These are phyloP conservation scores for Drosophila sucinea DNA, from an alignment of 1,140 invertebrate species.

Conservation along the genomic window DNA sequence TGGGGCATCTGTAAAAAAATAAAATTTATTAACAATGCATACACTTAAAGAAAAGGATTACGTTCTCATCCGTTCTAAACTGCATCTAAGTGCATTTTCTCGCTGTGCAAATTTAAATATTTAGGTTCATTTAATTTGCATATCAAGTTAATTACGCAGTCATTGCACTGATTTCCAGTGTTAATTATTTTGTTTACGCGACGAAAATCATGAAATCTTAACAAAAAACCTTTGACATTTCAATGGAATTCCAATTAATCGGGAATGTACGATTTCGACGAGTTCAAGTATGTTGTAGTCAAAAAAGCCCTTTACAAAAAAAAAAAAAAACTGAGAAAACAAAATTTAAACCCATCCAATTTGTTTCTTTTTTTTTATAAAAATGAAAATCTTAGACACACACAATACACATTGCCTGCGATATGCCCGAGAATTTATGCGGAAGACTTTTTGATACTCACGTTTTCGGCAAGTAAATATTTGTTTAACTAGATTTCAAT, in stretches of 20 bases:
- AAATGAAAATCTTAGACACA: not conserved
- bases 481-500: constrained; percentile 56
- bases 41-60: constrained; percentile 2
- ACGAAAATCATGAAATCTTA: not conserved
- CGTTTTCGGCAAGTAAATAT: constrained; percentile 34
- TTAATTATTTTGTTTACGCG: constrained; percentile 62
- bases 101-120: constrained; percentile 19
- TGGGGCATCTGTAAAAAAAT: constrained; percentile 83
- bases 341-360: not conserved
- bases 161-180: constrained; percentile 30
- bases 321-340: too few relatives aligned
- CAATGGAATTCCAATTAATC: constrained; percentile 14
- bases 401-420: not conserved
- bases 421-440: not conserved
- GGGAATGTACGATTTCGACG: not conserved
- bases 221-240: constrained; percentile 50
- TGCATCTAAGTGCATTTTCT: not conserved
- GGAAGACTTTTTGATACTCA: constrained; percentile 13
- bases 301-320: not conserved
- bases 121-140: constrained; percentile 46
- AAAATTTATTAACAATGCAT: constrained; percentile 2
- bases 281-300: not conserved
- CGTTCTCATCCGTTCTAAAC: constrained; percentile 4
- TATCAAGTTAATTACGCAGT: constrained; percentile 47
- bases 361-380: not conserved